phyloP scores from a whole-genome alignment of 2,888 invertebrate species.

The Apamea anceps region DNA sequence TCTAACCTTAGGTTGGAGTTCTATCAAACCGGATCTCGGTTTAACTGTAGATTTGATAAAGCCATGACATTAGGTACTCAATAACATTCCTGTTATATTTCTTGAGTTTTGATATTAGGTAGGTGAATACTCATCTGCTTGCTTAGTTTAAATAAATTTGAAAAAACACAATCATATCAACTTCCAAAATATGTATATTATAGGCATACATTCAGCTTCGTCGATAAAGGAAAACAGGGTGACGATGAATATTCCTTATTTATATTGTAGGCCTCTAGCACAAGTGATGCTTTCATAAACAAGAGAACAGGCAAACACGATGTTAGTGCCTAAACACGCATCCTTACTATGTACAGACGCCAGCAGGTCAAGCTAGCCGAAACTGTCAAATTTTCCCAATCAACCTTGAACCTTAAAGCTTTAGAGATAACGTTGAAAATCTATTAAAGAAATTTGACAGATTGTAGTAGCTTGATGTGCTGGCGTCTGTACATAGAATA shows the following conservation, averaged over 20 bases:
- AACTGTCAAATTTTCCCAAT: too few relatives aligned
- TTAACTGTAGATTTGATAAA: constrained; percentile 56
- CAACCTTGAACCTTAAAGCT: too few relatives aligned
- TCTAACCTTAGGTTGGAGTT: constrained; percentile 61
- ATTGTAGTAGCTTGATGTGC: too few relatives aligned
- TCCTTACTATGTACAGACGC: not conserved
- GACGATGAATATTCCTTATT: constrained; percentile 4
- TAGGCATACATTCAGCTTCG: not conserved
- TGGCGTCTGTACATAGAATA: not conserved
- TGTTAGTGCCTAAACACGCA: constrained; percentile 2
- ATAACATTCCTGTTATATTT: constrained; percentile 29
- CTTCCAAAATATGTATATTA: not conserved
- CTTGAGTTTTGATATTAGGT: constrained; percentile 17
- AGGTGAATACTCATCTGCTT: not conserved
- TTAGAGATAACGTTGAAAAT: too few relatives aligned
- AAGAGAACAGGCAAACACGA: not conserved
- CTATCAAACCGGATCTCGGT: constrained; percentile 65
- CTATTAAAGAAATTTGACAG: too few relatives aligned
- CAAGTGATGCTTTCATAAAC: constrained; percentile 6
- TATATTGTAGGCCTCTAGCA: not conserved
- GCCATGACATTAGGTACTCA: constrained; percentile 13
- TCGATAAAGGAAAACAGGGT: constrained; percentile 15
- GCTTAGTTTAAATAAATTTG: not conserved
- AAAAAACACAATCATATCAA: constrained; percentile 2
- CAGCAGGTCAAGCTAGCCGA: too few relatives aligned